Conservation (phyloP, 2,888 invertebrate species). For the Frankliniella fusca region DNA sequence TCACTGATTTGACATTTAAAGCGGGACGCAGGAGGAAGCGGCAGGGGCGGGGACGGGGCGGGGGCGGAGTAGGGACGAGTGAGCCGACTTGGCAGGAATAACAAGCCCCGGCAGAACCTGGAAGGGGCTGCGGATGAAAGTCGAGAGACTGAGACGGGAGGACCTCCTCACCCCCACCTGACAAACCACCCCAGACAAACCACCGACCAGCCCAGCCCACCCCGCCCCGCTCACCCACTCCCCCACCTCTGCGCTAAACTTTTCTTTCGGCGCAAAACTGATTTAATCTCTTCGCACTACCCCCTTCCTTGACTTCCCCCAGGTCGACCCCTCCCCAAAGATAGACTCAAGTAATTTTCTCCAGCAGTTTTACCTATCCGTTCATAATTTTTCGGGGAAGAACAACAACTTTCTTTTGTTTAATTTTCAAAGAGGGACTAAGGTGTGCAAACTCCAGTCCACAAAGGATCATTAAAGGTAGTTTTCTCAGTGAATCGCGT, state of each 20-base stretch:
- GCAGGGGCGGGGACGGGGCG: not conserved
- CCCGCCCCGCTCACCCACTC: not conserved
- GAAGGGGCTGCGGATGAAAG: not conserved
- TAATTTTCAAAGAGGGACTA: too few species aligned
- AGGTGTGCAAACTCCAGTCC: too few species aligned
- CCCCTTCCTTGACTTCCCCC: too few species aligned
- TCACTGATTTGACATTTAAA: constrained; percentile 21
- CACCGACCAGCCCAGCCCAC: not conserved
- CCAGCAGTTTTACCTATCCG: too few species aligned
- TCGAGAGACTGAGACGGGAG: not conserved
- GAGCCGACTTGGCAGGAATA: not conserved
- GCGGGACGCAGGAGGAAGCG: not conserved
- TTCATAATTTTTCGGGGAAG: too few species aligned
- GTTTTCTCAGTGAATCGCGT: too few species aligned
- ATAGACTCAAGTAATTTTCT: too few species aligned
- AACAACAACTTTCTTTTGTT: too few species aligned
- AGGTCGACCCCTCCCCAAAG: too few species aligned
- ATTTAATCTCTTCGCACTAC: not conserved
- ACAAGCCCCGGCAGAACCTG: not conserved
- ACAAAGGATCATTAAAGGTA: too few species aligned
- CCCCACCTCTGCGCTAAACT: not conserved
- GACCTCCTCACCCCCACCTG: too few species aligned
- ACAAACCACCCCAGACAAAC: too few species aligned
- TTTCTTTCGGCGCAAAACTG: not conserved
- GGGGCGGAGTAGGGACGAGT: not conserved